These are phyloP conservation scores for Phalacrocorax aristotelis DNA, from an alignment of 2,113 vertebrate genomes.

Conservation along the genomic window DNA sequence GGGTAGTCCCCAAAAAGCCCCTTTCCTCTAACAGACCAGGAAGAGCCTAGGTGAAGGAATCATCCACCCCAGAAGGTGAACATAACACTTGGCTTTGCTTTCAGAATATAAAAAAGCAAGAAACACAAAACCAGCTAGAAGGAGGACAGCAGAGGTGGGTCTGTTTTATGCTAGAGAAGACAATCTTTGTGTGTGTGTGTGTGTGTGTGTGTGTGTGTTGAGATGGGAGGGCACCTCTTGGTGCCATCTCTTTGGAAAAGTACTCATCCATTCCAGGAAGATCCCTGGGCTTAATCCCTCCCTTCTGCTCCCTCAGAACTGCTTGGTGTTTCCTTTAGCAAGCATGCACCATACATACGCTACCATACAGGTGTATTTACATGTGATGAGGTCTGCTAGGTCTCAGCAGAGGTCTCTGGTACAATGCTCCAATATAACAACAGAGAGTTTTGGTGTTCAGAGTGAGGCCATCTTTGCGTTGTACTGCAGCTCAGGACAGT, in stretches of 20 bases:
- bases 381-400: slow-evolving; percentile 39
- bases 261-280: background rate
- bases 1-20: background rate
- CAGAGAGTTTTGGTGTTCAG: slow-evolving; percentile 47
- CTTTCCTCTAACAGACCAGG: background rate
- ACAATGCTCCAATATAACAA: slow-evolving; percentile 37
- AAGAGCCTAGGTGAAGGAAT: background rate
- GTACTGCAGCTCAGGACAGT: slow-evolving; percentile 14
- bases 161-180: background rate
- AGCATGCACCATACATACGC: slow-evolving; percentile 30
- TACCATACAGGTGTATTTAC: slow-evolving; percentile 66
- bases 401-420: slow-evolving; percentile 56
- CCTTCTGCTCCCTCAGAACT: background rate
- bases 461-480: slow-evolving; percentile 10
- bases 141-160: background rate
- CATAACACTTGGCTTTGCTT: background rate
- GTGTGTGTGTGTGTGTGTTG: background rate
- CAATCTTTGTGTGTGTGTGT: background rate
- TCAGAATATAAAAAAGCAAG: background rate
- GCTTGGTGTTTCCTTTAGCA: slow-evolving; percentile 29
- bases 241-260: slow-evolving; percentile 38
- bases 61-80: background rate
- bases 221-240: background rate
- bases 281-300: background rate
- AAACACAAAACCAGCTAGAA: slow-evolving; percentile 29